phyloP scores from a whole-genome alignment of 2,888 invertebrate genomes.

The Emesis russula region DNA sequence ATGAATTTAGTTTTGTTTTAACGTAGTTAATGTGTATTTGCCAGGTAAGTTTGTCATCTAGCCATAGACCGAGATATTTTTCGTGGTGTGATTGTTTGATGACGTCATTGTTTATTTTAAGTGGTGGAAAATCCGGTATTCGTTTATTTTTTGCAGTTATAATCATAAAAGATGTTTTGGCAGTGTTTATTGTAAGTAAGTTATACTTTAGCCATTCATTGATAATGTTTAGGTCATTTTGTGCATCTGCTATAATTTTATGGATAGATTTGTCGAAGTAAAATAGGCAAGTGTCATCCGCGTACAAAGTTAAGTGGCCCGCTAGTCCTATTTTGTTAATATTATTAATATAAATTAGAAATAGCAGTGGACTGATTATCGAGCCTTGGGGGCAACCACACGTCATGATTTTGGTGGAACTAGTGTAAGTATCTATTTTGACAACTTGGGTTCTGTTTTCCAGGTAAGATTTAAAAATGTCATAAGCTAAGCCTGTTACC shows the following conservation, averaged over 20 bases:
- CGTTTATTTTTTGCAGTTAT: constrained; percentile 65
- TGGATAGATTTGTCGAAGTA: too few species aligned
- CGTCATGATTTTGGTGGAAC: constrained; percentile 34
- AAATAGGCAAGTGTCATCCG: too few species aligned
- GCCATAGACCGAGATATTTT: constrained; percentile 38
- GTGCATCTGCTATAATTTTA: constrained; percentile 34
- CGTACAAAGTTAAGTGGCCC: too few species aligned
- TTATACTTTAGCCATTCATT: constrained; percentile 63
- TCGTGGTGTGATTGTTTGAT: constrained; percentile 14
- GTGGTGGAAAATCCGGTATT: constrained; percentile 21
- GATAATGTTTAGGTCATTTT: constrained; percentile 68
- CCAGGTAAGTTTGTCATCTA: constrained; percentile 36
- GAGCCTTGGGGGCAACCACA: constrained; percentile 70
- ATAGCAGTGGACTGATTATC: constrained; percentile 60
- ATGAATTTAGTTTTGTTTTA: neutral
- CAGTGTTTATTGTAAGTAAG: constrained; percentile 51
- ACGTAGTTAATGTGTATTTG: constrained; percentile 28
- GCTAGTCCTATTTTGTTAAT: too few species aligned
- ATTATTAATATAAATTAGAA: neutral
- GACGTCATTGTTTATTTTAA: constrained; percentile 37
- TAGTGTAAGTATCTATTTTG: constrained; percentile 44
- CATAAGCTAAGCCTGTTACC: constrained; percentile 31
- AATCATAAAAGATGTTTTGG: constrained; percentile 58
- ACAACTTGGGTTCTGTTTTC: constrained; percentile 61
- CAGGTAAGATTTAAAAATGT: constrained; percentile 60